These are phyloP conservation scores for Micromussa lordhowensis DNA, from an alignment of 92 coral and sea anemone genomes.

Conservation along the genomic window DNA sequence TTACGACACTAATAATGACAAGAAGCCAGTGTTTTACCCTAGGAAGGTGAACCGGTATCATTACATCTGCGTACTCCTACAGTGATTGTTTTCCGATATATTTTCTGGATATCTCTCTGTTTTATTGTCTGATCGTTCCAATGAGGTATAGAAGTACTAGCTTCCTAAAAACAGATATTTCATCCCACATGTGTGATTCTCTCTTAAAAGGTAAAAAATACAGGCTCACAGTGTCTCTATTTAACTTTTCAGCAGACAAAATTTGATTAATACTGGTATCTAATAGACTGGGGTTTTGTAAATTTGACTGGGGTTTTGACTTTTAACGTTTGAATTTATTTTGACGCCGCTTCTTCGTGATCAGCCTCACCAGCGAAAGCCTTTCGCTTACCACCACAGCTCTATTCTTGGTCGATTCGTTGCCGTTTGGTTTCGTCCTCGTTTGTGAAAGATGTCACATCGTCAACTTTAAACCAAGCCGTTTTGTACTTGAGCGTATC, in stretches of 20 bases:
- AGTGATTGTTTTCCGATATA: conserved; percentile 14
- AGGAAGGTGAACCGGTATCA: conserved; percentile 35
- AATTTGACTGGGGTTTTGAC: not conserved
- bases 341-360: no score
- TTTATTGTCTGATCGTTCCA: not conserved
- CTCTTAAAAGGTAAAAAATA: conserved; percentile 27
- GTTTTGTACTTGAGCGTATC: no score
- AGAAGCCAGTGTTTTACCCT: conserved; percentile 33
- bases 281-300: not conserved
- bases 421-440: conserved; percentile 41
- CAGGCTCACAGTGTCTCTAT: conserved; percentile 29
- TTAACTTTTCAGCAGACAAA: conserved; percentile 14
- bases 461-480: no score
- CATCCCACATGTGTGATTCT: not conserved
- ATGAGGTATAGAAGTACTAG: conserved; percentile 21
- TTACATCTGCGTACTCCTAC: conserved; percentile 26
- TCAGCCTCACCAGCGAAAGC: not conserved
- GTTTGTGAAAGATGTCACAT: conserved; percentile 42
- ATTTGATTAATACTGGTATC: conserved; percentile 37
- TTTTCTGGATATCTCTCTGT: not conserved
- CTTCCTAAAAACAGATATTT: not conserved
- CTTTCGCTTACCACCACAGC: conserved; percentile 3
- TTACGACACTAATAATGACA: conserved; percentile 26
- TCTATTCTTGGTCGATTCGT: not conserved
- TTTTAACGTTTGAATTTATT: no score